Evolutionary conservation across 2,797 vertebrate genomes (phyloP).

Genomic region (Galaxias olidus): DNA sequence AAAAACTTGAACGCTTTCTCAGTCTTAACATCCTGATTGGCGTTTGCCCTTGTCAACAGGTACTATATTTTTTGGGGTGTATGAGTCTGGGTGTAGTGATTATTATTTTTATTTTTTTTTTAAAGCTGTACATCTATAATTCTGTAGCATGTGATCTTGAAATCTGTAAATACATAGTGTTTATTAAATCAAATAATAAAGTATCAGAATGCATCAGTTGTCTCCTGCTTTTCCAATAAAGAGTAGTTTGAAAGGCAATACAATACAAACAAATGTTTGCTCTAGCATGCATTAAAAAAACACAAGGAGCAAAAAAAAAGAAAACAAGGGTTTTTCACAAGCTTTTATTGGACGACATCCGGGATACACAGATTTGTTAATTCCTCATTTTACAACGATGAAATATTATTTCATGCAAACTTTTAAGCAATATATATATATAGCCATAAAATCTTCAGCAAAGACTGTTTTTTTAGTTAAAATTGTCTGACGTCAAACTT

Average conservation of each 20-base stretch:
- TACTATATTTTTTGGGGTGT: conserved; percentile 36
- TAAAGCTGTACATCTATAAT: conserved; percentile 66
- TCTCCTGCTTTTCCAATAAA: neutral
- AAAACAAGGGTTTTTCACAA: too few relatives aligned
- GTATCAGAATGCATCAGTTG: conserved; percentile 38
- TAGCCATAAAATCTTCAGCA: too few relatives aligned
- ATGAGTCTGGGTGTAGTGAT: conserved; percentile 53
- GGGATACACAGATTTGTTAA: too few relatives aligned
- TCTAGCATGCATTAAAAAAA: conserved; percentile 1
- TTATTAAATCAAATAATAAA: conserved; percentile 75
- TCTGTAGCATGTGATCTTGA: conserved; percentile 80
- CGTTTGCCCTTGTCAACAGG: conserved; percentile 64
- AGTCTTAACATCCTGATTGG: conserved; percentile 67
- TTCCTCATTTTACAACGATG: too few relatives aligned
- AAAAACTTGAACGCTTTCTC: conserved; percentile 78
- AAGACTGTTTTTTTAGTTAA: too few relatives aligned
- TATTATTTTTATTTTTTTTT: conserved; percentile 68
- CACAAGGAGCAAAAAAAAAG: too few relatives aligned
- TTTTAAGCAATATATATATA: too few relatives aligned
- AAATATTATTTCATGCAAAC: too few relatives aligned
- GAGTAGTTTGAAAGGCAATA: conserved; percentile 19
- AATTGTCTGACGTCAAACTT: too few relatives aligned
- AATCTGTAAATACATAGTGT: conserved; percentile 78
- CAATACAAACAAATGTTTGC: conserved; percentile 16
- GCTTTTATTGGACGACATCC: too few relatives aligned